Evolutionary conservation across 2,113 vertebrate genomes (phyloP), one percentile per base, ranked within the genome.

Genomic region (Scolopax mira): DNA sequence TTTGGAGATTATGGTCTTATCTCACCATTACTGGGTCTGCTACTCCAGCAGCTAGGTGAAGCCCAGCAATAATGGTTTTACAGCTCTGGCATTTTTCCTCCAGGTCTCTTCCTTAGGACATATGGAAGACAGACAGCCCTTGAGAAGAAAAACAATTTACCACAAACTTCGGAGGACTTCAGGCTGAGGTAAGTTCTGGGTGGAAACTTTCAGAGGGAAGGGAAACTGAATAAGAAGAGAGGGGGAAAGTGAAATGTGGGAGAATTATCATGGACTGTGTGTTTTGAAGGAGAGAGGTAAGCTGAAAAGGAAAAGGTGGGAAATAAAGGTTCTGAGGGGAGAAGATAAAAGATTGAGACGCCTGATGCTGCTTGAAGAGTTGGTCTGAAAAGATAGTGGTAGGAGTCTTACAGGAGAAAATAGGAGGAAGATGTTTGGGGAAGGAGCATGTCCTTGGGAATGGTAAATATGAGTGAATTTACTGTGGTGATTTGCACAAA

Each of bases 121-220:
- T 8, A 27, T 0, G 37, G 44, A 51, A 79, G 22, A 77, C 6
- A 67, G 27, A 48, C 15, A 51, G 8, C 23, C 30, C 0, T 1
- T 71, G 16, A 77, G 46, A 78, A 84, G 46, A 52, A 79, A 70
- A 74, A 37, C 11, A 18, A 41, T 51, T 81, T 64, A 58, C 21
- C 4, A 30, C 12, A 35, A 69, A 62, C 25, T 58, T 55, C 19
- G 3, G 42, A 84, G 54, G 79, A n/a, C 14, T 82, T 67, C 3
- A 13, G 28, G 37, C 12, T 64, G 21, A 62, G 15, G 23, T 0
- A 3, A 37, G 19, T n/a, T 69, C 55, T 54, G 10, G 15, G 37
- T 41, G 5, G 11, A 83, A 66, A 51, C 28, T 54, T 80, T 35
- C 62, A 52, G 44, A 72, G 4, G 12, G 52, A 79, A 87, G 21